Evolutionary conservation across 1,140 invertebrate genomes (phyloP).

Genomic region (Microvelia longipes): DNA sequence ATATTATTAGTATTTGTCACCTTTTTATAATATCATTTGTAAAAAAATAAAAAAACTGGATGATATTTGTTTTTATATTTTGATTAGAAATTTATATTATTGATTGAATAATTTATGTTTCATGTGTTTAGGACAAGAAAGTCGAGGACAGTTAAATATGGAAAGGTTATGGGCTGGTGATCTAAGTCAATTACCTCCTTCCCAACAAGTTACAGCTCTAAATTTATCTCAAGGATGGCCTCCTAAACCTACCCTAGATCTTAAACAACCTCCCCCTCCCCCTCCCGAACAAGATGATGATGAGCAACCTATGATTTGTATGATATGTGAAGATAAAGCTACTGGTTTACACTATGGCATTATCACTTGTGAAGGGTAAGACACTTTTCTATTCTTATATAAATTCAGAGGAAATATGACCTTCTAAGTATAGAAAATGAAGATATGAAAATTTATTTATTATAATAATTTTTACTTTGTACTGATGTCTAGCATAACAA

Average conservation of each 20-base stretch:
- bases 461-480: too few species aligned
- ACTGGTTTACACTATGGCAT: conserved; percentile 96
- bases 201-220: conserved; percentile 56
- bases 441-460: too few species aligned
- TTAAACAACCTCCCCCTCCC: conserved; percentile 30
- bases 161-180: conserved; percentile 78
- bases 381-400: conserved; percentile 12
- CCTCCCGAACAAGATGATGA: conserved; percentile 55
- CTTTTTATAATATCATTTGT: too few species aligned
- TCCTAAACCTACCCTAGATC: conserved; percentile 43
- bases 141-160: conserved; percentile 60
- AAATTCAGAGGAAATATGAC: neutral
- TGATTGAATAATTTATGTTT: too few species aligned
- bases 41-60: too few species aligned
- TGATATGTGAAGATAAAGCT: conserved; percentile 94
- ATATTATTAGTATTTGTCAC: too few species aligned
- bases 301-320: conserved; percentile 89
- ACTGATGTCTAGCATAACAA: too few species aligned
- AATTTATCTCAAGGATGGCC: conserved; percentile 42
- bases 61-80: too few species aligned
- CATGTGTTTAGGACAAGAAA: conserved; percentile 12
- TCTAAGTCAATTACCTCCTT: conserved; percentile 59
- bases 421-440: too few species aligned
- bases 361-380: conserved; percentile 88
- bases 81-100: too few species aligned